Evolutionary conservation across 2,113 vertebrate species (phyloP), one percentile per base, ranked within the genome.

Genomic region (Chamaea fasciata): DNA sequence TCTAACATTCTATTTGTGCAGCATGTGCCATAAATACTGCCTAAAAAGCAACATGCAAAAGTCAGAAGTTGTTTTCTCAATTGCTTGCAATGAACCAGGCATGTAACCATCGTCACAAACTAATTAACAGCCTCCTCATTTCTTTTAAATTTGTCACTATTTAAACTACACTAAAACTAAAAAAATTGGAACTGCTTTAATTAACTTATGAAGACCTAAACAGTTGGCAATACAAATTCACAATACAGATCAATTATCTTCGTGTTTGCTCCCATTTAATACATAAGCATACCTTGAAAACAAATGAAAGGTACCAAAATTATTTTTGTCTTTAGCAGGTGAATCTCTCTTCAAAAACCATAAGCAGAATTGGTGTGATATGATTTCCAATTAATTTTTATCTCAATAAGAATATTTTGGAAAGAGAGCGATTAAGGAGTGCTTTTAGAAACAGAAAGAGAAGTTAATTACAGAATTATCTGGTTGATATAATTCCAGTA

Each of bases 121-220:
- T 91, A 96, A 96, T 97, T 97, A 96, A 52, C 84, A 95, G 65
- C 37, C 44, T 83, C 83, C 94, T 92, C 33, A 84, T 90, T 94
- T 86, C 30, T 87, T 97, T 81, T 95, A 96, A 91, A 96, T 94
- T 90, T 94, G 24, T 74, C 83, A 83, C 71, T 87, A 82, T 92
- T 95, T 96, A 96, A 96, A 94, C 90, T 74, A 53, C 50, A 71
- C 35, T 92, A 79, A 90, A 96, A 94, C 69, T 37, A 62, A 96
- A 81, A 81, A 55, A 64, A 30, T 62, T 90, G 53, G 62, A 88
- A 81, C n/a, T 84, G 49, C 19, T 70, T 87, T 88, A 74, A 70
- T 96, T 95, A 96, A 94, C 50, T 92, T n/a, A 21, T 10, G 6
- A 82, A 41, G 49, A 94, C 50, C 87, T 65, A 89, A 77, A 73